Evolutionary conservation across 2,797 vertebrate species (phyloP).

Genomic region (Syngnathus acus): DNA sequence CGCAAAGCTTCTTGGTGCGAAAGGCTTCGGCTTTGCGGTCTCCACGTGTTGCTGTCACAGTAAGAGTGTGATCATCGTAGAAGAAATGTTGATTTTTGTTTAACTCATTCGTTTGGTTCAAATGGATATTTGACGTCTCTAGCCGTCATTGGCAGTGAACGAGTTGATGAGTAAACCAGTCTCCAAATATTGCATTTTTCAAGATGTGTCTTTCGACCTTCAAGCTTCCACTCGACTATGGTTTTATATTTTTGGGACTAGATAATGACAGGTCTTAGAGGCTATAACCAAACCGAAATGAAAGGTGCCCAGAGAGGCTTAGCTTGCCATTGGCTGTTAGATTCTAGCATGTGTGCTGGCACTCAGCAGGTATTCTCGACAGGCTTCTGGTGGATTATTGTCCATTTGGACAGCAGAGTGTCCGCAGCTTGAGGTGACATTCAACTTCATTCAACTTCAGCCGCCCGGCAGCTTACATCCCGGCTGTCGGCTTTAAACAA

Average conservation of each 20-base stretch:
- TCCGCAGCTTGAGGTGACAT: slow-evolving; percentile 65
- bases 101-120: too few species aligned
- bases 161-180: neutral
- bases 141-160: too few species aligned
- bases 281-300: slow-evolving; percentile 39
- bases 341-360: slow-evolving; percentile 63
- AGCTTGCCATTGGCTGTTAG: slow-evolving; percentile 58
- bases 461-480: slow-evolving; percentile 28
- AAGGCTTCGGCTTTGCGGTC: slow-evolving; percentile 40
- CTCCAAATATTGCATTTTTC: neutral
- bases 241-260: neutral
- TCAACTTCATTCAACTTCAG: slow-evolving; percentile 68
- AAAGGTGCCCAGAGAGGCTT: slow-evolving; percentile 58
- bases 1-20: slow-evolving; percentile 56
- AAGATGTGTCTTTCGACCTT: neutral
- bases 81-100: neutral
- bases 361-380: slow-evolving; percentile 53
- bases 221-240: neutral
- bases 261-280: slow-evolving; percentile 37
- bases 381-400: slow-evolving; percentile 65
- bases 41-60: neutral
- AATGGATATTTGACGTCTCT: too few species aligned
- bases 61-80: neutral
- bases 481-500: slow-evolving; percentile 13
- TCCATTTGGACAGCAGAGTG: slow-evolving; percentile 69